phyloP scores from a whole-genome alignment of 2,113 vertebrate species.

The Oceanites oceanicus region DNA sequence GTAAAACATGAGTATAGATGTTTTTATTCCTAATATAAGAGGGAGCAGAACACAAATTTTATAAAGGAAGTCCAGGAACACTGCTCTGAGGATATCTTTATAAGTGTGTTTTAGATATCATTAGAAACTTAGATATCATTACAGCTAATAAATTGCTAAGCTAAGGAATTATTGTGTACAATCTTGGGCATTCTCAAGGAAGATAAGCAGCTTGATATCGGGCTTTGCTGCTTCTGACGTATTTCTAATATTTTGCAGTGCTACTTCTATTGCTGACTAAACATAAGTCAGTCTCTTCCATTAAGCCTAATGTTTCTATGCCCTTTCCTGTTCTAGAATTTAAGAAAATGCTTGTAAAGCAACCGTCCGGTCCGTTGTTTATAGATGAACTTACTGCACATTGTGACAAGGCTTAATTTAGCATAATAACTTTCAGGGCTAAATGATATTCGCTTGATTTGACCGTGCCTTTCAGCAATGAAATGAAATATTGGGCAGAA shows the following conservation, averaged over 20 bases:
- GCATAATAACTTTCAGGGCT: not conserved
- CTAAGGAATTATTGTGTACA: not conserved
- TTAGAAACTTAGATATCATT: not conserved
- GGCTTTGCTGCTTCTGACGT: not conserved
- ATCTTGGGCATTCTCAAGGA: not conserved
- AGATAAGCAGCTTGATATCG: not conserved
- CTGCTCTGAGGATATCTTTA: not conserved
- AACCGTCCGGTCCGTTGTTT: rapidly evolving
- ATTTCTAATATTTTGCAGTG: not conserved
- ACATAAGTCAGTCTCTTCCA: not conserved
- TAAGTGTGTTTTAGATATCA: not conserved
- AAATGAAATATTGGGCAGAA: not conserved
- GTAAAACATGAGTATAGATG: not conserved
- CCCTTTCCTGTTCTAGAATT: not conserved
- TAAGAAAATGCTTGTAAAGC: not conserved
- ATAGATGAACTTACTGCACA: not conserved
- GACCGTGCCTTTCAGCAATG: not conserved
- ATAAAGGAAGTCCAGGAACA: not conserved
- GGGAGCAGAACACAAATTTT: not conserved
- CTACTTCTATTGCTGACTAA: not conserved
- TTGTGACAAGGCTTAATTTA: not conserved
- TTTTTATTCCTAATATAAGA: not conserved
- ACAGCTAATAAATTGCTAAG: not conserved
- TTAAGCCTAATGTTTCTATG: not conserved
- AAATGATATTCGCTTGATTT: not conserved